Evolutionary conservation across 2,888 invertebrate species (phyloP).

Genomic region (Thecocarcelia acutangulata): DNA sequence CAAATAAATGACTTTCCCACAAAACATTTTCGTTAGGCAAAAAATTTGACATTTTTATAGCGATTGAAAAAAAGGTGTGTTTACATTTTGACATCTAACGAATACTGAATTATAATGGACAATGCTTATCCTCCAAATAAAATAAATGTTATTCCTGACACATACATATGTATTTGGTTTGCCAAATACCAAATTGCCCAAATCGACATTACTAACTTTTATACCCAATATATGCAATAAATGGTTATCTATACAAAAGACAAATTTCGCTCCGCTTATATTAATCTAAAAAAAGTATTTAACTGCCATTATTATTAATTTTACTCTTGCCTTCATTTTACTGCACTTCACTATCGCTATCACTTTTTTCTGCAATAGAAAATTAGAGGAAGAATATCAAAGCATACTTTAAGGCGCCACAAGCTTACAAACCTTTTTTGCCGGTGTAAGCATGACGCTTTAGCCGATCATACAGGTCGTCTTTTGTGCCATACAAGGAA

Average conservation of each 20-base stretch:
- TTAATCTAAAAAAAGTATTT: slow-evolving; percentile 2
- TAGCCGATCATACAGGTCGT: slow-evolving; percentile 96
- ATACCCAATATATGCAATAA: too few species aligned
- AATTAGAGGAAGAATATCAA: slow-evolving; percentile 3
- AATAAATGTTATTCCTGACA: too few species aligned
- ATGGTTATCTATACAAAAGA: slow-evolving; percentile 4
- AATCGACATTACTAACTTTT: too few species aligned
- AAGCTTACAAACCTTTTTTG: slow-evolving; percentile 90
- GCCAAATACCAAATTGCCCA: too few species aligned
- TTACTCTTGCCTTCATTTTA: slow-evolving; percentile 81
- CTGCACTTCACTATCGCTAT: slow-evolving; percentile 96
- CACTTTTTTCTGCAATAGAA: slow-evolving; percentile 89
- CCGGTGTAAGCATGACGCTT: slow-evolving; percentile 96
- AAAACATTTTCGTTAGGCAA: too few species aligned
- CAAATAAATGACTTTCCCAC: too few species aligned
- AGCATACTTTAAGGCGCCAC: not conserved
- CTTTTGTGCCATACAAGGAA: slow-evolving; percentile 96
- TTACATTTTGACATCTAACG: too few species aligned
- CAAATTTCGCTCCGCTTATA: slow-evolving; percentile 7
- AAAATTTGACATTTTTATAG: too few species aligned
- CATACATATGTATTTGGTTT: too few species aligned
- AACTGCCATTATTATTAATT: slow-evolving; percentile 38
- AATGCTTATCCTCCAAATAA: too few species aligned
- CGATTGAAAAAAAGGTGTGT: too few species aligned
- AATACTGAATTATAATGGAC: too few species aligned